A percentile compares a stretch with the other conserved stretches of the same genome.
phyloP scores from a whole-genome alignment of 2,888 invertebrate species.

The Aleiodes leptofemur region DNA sequence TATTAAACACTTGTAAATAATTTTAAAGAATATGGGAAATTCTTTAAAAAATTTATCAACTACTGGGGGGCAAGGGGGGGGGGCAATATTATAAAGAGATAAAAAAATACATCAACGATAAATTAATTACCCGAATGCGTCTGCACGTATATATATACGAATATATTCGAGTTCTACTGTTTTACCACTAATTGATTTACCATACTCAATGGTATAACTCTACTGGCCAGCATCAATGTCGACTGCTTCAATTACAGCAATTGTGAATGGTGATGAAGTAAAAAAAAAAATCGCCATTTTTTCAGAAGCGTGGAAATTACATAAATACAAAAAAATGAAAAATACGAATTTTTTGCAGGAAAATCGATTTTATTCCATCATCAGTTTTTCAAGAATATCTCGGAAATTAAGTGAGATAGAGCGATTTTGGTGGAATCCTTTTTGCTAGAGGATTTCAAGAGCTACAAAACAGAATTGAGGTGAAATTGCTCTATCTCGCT shows the following conservation, averaged over 20 bases:
- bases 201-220: not conserved
- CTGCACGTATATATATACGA: no score
- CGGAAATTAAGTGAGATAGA: no score
- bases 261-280: not conserved
- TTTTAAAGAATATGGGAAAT: not conserved
- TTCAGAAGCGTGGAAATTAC: no score
- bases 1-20: not conserved
- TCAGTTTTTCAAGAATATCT: no score
- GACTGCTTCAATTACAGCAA: not conserved
- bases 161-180: not conserved
- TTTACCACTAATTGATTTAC: not conserved
- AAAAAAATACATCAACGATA: not conserved
- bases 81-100: not conserved
- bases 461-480: no score
- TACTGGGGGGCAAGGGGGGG: not conserved
- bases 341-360: no score
- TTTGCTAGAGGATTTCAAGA: no score
- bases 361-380: no score
- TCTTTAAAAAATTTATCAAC: not conserved
- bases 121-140: not conserved
- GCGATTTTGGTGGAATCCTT: no score
- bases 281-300: no score
- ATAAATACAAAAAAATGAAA: no score
- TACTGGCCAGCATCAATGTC: constrained; percentile 3
- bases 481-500: no score